Evolutionary conservation across 2,888 invertebrate genomes (phyloP).

Genomic region (Physocephala rufipes): DNA sequence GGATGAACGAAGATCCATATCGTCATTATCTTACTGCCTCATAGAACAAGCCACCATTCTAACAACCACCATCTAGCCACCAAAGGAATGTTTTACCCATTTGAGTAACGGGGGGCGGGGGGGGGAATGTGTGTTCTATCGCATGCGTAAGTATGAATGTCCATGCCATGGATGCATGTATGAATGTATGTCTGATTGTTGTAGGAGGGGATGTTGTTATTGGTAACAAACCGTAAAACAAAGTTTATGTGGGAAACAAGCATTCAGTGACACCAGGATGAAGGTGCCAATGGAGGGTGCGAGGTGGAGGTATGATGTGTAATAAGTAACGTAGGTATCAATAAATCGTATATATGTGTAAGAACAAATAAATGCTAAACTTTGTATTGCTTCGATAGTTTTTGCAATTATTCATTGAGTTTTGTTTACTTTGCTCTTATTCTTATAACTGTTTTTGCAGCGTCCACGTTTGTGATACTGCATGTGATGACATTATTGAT

Average conservation of each 20-base stretch:
- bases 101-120: conserved; percentile 3
- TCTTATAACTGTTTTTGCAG: too few species aligned
- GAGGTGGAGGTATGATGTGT: too few species aligned
- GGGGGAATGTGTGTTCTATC: too few species aligned
- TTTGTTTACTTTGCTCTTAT: too few species aligned
- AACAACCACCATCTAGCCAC: not conserved
- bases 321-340: too few species aligned
- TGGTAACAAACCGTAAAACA: conserved; percentile 42
- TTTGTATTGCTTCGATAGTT: conserved; percentile 7
- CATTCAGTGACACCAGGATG: too few species aligned
- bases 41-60: not conserved
- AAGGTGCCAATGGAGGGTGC: too few species aligned
- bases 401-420: not conserved
- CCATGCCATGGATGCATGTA: too few species aligned
- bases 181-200: conserved; percentile 15
- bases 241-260: conserved; percentile 43
- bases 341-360: not conserved
- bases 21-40: not conserved
- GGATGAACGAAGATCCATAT: conserved; percentile 13
- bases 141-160: too few species aligned
- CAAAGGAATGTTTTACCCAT: not conserved
- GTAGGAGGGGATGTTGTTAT: conserved; percentile 45
- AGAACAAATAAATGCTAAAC: conserved; percentile 17
- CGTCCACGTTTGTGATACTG: not conserved
- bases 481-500: conserved; percentile 14